Evolutionary conservation across 2,888 invertebrate genomes (phyloP).

Genomic region (Hofmannophila pseudospretella): DNA sequence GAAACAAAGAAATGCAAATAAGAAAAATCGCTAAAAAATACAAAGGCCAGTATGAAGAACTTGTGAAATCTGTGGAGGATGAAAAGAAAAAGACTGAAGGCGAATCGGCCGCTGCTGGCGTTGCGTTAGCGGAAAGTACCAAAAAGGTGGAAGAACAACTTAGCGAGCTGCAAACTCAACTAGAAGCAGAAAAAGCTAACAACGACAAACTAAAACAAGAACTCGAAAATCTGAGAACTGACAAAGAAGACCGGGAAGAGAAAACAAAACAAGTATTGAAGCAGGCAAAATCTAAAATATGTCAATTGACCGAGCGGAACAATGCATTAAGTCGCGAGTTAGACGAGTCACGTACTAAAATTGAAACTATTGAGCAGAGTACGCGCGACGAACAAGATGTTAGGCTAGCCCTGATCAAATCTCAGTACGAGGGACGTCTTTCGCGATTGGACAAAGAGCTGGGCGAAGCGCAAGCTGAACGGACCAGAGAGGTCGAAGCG

Average conservation of each 20-base stretch:
- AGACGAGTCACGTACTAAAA: conserved; percentile 68
- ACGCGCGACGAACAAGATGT: conserved; percentile 77
- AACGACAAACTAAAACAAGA: conserved; percentile 82
- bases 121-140: conserved; percentile 60
- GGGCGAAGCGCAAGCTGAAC: conserved; percentile 79
- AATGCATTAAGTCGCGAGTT: conserved; percentile 79
- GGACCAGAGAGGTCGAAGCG: conserved; percentile 82
- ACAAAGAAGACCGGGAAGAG: conserved; percentile 80
- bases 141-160: conserved; percentile 73
- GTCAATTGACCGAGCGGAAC: conserved; percentile 83
- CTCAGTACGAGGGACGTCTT: conserved; percentile 83
- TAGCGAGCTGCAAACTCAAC: conserved; percentile 56
- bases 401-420: conserved; percentile 79
- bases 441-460: conserved; percentile 85
- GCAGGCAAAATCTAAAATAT: conserved; percentile 85
- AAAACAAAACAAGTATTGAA: conserved; percentile 82
- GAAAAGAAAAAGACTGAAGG: conserved; percentile 78
- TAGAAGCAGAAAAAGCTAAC: conserved; percentile 72
- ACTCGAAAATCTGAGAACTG: conserved; percentile 76
- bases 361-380: conserved; percentile 69
- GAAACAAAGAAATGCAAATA: conserved; percentile 84
- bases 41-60: conserved; percentile 89
- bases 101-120: conserved; percentile 69
- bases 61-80: conserved; percentile 81
- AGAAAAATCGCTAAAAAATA: conserved; percentile 95